A percentile compares a stretch with the other conserved stretches of the same genome.
phyloP scores from a whole-genome alignment of 1,140 invertebrate species.

The Pararge aegeria region DNA sequence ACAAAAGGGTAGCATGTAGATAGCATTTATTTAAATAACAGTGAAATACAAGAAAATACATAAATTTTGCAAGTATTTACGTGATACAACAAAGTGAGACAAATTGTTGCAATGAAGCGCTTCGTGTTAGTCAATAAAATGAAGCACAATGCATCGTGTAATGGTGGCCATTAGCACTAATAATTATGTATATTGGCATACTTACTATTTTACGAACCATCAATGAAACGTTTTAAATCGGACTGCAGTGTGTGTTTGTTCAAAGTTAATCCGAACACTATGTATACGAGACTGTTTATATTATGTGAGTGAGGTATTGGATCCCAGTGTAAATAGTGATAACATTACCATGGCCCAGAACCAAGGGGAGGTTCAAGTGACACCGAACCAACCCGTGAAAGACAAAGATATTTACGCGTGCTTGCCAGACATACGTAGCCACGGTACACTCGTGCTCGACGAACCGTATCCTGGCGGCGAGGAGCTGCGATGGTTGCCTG shows the following conservation, averaged over 20 bases:
- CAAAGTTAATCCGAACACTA: slow-evolving; percentile 45
- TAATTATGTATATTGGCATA: slow-evolving; percentile 80
- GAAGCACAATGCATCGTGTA: slow-evolving; percentile 76
- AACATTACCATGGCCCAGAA: slow-evolving; percentile 72
- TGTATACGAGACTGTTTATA: slow-evolving; percentile 57
- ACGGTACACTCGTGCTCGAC: slow-evolving; percentile 85
- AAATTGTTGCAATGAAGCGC: slow-evolving; percentile 41
- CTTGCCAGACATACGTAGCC: slow-evolving; percentile 84
- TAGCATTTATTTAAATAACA: slow-evolving; percentile 69
- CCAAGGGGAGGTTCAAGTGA: slow-evolving; percentile 77
- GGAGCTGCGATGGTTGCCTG: slow-evolving; percentile 95
- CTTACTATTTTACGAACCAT: slow-evolving; percentile 64
- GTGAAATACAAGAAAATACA: slow-evolving; percentile 55
- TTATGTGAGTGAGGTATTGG: slow-evolving; percentile 52
- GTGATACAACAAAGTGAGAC: slow-evolving; percentile 43
- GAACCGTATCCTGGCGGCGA: slow-evolving; percentile 89
- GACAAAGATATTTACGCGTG: slow-evolving; percentile 83
- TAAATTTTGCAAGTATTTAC: slow-evolving; percentile 44
- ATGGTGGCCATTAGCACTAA: slow-evolving; percentile 79
- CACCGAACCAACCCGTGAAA: slow-evolving; percentile 73
- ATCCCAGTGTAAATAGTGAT: slow-evolving; percentile 60
- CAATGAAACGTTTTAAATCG: slow-evolving; percentile 54
- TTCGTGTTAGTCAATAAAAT: slow-evolving; percentile 54
- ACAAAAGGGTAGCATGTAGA: slow-evolving; percentile 78
- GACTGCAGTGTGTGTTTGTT: slow-evolving; percentile 40